These are phyloP conservation scores for Holocentrus rufus DNA, from an alignment of 2,797 vertebrate species.

Conservation along the genomic window DNA sequence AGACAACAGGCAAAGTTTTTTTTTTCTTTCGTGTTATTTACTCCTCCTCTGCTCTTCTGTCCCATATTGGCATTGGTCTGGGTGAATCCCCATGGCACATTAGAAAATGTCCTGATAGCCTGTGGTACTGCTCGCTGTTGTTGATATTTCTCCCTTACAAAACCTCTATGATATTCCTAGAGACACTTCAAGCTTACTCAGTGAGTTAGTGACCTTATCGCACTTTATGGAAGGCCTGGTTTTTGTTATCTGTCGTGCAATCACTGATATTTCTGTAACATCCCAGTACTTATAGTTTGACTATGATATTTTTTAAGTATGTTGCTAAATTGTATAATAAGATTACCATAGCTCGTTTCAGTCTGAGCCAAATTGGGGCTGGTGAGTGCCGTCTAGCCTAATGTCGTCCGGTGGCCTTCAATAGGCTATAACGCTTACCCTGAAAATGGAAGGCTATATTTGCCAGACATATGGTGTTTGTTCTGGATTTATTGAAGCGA, in stretches of 20 bases:
- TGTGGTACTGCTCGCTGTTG: conserved; percentile 56
- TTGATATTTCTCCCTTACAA: conserved; percentile 16
- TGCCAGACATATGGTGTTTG: conserved; percentile 14
- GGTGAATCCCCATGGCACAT: conserved; percentile 39
- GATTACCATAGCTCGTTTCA: conserved; percentile 9
- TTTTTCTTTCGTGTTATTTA: conserved; percentile 29
- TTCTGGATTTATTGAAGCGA: conserved; percentile 7
- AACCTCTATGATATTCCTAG: neutral
- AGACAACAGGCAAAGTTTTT: conserved; percentile 66
- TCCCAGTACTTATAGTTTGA: no score
- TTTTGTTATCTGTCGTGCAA: no score
- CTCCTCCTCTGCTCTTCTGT: conserved; percentile 46
- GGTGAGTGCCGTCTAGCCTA: conserved; percentile 4
- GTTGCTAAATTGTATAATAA: conserved; percentile 15
- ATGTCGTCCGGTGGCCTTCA: conserved; percentile 40
- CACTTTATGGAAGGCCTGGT: neutral
- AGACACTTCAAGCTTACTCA: neutral
- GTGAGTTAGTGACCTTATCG: conserved; percentile 26
- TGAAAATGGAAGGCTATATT: conserved; percentile 15
- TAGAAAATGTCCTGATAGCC: conserved; percentile 48
- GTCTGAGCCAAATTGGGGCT: neutral
- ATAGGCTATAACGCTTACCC: conserved; percentile 1
- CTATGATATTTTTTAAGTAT: no score
- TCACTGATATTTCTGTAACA: no score
- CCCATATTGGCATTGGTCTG: conserved; percentile 30